Base-by-base conservation (phyloP, 2,797 vertebrate species). In the Schizopygopsis malacanthus region DNA sequence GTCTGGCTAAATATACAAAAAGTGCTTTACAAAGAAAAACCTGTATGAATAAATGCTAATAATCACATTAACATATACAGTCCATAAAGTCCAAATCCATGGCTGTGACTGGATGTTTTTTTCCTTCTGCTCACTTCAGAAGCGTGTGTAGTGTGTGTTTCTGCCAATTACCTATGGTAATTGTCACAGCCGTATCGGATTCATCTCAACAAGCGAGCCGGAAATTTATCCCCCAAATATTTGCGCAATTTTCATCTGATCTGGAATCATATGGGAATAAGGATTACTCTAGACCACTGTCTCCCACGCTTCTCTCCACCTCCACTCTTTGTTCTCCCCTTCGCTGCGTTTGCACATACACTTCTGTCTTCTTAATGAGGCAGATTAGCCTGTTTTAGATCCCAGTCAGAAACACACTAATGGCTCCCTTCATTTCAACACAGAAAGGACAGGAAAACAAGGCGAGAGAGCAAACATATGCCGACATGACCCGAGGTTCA, bases 291-390 rank as follows among this genome's bases (percentile, higher is more conserved):
- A 65, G 79, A 81, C 87, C 85, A 81, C 65, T 4, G 33, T 84
- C 80, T 86, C 87, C 85, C 82, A 89, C 83, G 79, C 70, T 70
- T 87, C 18, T 52, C 67, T 82, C 73, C 72, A 75, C 78, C 63
- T 79, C 50, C 33, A 6, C 73, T 77, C 69, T 86, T 84, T 88
- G 81, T 86, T 84, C 63, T 87, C 84, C 78, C 54, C 79, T 52
- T 33, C 43, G 7, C 20, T 76, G 82, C 59, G 6, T 75, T 70
- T 79, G 75, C 47, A 73, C 81, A 85, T 77, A 88, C 86, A 85
- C 83, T 86, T 85, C 87, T 81, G 82, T 86, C 80, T 85, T 86
- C 84, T 88, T 89, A 91, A 91, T 88, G 82, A 90, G 87, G 82
- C 84, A 88, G 90, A 91, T 91, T 89, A 90, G 88, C 52, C 79